phyloP scores from a whole-genome alignment of 2,888 invertebrate genomes.

The Drosophila sordidapex region DNA sequence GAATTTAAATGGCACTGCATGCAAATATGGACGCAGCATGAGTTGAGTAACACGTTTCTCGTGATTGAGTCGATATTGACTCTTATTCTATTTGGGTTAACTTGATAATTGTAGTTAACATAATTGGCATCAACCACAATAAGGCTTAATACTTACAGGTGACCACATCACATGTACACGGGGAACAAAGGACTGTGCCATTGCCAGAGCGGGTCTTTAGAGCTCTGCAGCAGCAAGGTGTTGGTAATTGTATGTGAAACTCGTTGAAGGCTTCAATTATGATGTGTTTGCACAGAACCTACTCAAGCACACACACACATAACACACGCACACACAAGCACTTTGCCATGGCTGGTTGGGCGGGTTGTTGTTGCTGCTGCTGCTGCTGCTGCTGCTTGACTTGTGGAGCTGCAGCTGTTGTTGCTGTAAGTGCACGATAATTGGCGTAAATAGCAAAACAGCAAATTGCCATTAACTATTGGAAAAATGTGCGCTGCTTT shows the following conservation, averaged over 20 bases:
- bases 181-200: slow-evolving; percentile 12
- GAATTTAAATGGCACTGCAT: not conserved
- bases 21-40: not conserved
- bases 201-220: slow-evolving; percentile 1
- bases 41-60: not conserved
- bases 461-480: slow-evolving; percentile 81
- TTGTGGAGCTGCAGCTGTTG: slow-evolving; percentile 44
- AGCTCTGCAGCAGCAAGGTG: slow-evolving; percentile 49
- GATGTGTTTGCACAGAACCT: slow-evolving; percentile 64
- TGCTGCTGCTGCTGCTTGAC: slow-evolving; percentile 32
- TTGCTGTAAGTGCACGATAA: slow-evolving; percentile 71
- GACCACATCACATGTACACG: slow-evolving; percentile 22
- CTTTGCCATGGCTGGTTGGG: slow-evolving; percentile 51
- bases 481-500: slow-evolving; percentile 73
- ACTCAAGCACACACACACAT: slow-evolving; percentile 14
- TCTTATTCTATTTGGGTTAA: not conserved
- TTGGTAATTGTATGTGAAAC: slow-evolving; percentile 73
- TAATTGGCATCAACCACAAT: slow-evolving; percentile 36
- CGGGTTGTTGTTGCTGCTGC: slow-evolving; percentile 24
- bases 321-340: slow-evolving; percentile 42
- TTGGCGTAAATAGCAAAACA: slow-evolving; percentile 81
- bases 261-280: slow-evolving; percentile 81
- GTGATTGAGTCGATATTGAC: not conserved
- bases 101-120: slow-evolving; percentile 21
- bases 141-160: slow-evolving; percentile 19